Percentiles rank a stretch among this genome's conserved stretches.
Conservation (phyloP, 1,140 invertebrate genomes). For the Scaptomyza montana region DNA sequence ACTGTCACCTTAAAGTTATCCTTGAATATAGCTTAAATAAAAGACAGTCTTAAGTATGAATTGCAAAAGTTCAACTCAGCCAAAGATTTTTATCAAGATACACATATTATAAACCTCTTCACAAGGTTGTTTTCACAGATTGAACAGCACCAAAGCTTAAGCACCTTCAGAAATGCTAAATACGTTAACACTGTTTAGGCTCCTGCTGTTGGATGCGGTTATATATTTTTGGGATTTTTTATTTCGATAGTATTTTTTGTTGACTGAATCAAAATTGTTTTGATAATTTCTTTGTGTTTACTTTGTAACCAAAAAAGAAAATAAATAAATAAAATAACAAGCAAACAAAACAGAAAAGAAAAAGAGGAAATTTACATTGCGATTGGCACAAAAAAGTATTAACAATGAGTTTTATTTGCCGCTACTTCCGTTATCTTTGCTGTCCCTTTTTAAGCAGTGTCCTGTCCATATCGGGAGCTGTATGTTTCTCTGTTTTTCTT, state of each 20-base stretch:
- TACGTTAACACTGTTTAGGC: not conserved
- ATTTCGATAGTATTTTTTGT: conserved; percentile 42
- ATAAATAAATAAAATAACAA: conserved; percentile 21
- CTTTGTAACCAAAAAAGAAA: conserved; percentile 5
- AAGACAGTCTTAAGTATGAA: not conserved
- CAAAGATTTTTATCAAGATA: not conserved
- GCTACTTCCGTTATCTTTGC: conserved; percentile 64
- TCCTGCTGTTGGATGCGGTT: not conserved
- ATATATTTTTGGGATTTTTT: conserved; percentile 12
- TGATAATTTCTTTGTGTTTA: not conserved
- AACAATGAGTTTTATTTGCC: conserved; percentile 76
- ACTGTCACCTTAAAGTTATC: not conserved
- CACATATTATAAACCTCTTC: not conserved
- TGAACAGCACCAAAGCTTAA: not conserved
- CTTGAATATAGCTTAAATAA: not conserved
- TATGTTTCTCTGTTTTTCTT: conserved; percentile 61
- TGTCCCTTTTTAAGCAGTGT: conserved; percentile 52
- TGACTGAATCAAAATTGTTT: conserved; percentile 50
- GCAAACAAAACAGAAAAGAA: conserved; percentile 3
- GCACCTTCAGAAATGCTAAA: conserved; percentile 1
- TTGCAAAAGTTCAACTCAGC: not conserved
- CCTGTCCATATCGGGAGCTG: conserved; percentile 27
- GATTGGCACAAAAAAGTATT: conserved; percentile 46
- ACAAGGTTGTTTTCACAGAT: not conserved
- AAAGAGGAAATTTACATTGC: conserved; percentile 36